Percentiles rank a stretch among this genome's conserved stretches.
These are phyloP conservation scores for Rhynchophorus ferrugineus DNA, from an alignment of 1,140 invertebrate genomes.

Conservation along the genomic window DNA sequence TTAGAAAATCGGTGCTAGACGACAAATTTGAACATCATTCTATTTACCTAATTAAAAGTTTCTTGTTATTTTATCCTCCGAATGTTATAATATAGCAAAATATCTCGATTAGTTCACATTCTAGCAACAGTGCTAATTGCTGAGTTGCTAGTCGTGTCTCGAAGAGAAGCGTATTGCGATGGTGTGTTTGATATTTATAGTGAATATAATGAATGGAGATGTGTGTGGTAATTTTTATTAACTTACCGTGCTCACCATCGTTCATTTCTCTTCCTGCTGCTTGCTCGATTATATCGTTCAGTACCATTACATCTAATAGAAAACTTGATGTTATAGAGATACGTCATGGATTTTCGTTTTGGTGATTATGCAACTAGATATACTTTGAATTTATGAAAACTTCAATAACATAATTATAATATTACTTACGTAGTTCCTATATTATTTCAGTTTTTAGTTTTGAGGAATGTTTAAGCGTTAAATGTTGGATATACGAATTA, in stretches of 20 bases:
- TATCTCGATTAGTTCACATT: conserved; percentile 30
- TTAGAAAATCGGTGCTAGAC: conserved; percentile 28
- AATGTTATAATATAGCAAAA: conserved; percentile 31
- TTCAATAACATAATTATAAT: too few species aligned
- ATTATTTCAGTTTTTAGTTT: too few species aligned
- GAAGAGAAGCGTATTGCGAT: conserved; percentile 37
- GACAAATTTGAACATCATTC: conserved; percentile 16
- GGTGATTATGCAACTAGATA: too few species aligned
- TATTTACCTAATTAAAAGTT: conserved; percentile 33
- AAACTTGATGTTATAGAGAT: background rate
- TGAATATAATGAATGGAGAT: conserved; percentile 8
- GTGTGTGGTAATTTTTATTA: conserved; percentile 8
- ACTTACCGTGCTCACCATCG: conserved; percentile 78
- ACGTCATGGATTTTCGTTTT: background rate
- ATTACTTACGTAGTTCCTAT: too few species aligned
- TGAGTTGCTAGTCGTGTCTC: conserved; percentile 21
- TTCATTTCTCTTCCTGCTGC: conserved; percentile 79
- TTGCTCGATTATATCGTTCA: conserved; percentile 96
- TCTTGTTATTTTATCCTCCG: conserved; percentile 32
- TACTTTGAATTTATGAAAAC: too few species aligned
- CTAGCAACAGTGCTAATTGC: conserved; percentile 23
- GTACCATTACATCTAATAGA: conserved; percentile 87
- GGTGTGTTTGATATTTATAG: conserved; percentile 28
- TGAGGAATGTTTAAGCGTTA: too few species aligned
- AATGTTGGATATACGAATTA: too few species aligned